Evolutionary conservation across 2,797 vertebrate genomes (phyloP).

Genomic region (Streptopelia turtur): DNA sequence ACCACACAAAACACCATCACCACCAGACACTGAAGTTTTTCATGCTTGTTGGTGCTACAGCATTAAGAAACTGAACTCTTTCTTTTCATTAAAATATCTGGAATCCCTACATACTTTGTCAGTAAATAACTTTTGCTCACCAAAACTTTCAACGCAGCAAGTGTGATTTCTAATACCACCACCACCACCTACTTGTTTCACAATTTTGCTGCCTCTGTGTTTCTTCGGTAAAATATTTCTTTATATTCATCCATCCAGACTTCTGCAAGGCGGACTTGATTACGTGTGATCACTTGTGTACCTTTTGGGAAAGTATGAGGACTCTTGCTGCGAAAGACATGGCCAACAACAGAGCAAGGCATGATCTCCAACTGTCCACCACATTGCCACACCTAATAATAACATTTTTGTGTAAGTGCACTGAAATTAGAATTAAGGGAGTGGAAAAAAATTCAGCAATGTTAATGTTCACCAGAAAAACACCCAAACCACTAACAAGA

Average conservation of each 20-base stretch:
- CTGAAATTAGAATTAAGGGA: slow-evolving; percentile 33
- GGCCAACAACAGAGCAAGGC: slow-evolving; percentile 96
- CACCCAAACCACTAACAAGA: neutral
- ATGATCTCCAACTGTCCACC: slow-evolving; percentile 98
- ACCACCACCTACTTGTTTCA: slow-evolving; percentile 88
- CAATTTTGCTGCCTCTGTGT: slow-evolving; percentile 92
- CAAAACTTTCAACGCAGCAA: slow-evolving; percentile 73
- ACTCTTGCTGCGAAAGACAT: slow-evolving; percentile 98
- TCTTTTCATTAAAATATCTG: neutral
- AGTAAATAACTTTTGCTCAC: slow-evolving; percentile 72
- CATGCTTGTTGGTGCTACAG: neutral
- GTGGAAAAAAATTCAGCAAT: neutral
- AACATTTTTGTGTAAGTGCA: slow-evolving; percentile 74
- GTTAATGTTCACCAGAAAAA: neutral
- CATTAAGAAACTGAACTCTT: neutral
- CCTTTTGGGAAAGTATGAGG: slow-evolving; percentile 98
- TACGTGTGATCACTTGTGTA: slow-evolving; percentile 96
- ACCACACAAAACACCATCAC: neutral
- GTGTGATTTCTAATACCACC: slow-evolving; percentile 75
- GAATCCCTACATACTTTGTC: slow-evolving; percentile 34
- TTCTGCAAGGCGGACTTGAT: slow-evolving; percentile 97
- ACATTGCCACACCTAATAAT: slow-evolving; percentile 97
- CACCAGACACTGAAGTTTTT: neutral
- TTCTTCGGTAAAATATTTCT: slow-evolving; percentile 97
- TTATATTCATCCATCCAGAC: slow-evolving; percentile 99